Evolutionary conservation across 2,888 invertebrate species (phyloP), one percentile per base, ranked within the genome.

Genomic region (Poecilus cupreus): DNA sequence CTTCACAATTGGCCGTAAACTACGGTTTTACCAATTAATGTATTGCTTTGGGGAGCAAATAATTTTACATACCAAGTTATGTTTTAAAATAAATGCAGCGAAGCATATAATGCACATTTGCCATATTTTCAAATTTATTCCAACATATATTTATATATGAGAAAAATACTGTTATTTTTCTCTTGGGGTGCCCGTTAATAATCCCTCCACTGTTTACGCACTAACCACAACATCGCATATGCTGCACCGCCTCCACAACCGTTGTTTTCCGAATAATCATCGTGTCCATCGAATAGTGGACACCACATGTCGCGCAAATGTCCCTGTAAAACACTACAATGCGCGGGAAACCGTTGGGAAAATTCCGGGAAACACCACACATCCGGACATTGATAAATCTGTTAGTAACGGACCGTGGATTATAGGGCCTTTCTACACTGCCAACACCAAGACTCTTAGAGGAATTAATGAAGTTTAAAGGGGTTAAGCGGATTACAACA

Each of bases 401-500:
- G 64, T 68, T 68, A 68, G 64, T 60, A 60, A 60, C 60, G 60
- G 60, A 60, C 60, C 26, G 60, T 68, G 64, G 64, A 68, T 37
- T 37, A 68, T 37, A 32, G 18, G 16, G 37, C 64, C 32, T 32
- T 13, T 26, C 60, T 60, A n/a, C 64, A 18, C n/a, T 16, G 60
- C 26, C 13, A 26, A 11, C 43, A 39, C 43, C 13, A 60, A 68
- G 6, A 68, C 64, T 68, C 64, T 68, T 68, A 37, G 10, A 37
- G 51, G 49, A 75, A 75, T 75, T 75, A 75, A 75, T 75, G 75
- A 54, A 75, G 75, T 37, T 75, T 54, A 75, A 64, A 64, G 78
- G 32, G 60, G 46, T 24, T 78, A 78, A 78, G 78, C 60, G 78
- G 78, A 78, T 78, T 60, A 78, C 78, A 57, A 77, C 54, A 46